These are phyloP conservation scores for Anguilla marmorata DNA, from an alignment of 2,797 vertebrate genomes.

Conservation along the genomic window DNA sequence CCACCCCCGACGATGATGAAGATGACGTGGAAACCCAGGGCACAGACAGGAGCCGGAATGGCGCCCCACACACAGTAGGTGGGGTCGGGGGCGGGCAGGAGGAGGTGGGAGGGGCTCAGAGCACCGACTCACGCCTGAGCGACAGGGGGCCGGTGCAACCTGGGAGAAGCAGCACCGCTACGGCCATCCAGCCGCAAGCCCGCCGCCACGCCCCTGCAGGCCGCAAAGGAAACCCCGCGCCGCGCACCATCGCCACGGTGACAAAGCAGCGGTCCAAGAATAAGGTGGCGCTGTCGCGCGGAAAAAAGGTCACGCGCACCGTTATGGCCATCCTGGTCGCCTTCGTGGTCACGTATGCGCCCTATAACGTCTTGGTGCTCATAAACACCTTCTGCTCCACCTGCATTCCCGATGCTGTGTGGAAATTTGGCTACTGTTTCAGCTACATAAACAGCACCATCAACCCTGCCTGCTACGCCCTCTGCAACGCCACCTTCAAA, in stretches of 20 bases:
- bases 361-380: constrained; percentile 98
- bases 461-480: constrained; percentile 96
- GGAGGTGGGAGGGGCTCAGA: constrained; percentile 71
- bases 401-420: constrained; percentile 92
- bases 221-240: constrained; percentile 82
- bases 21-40: constrained; percentile 78
- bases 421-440: constrained; percentile 99
- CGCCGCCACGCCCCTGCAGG: constrained; percentile 79
- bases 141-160: constrained; percentile 74
- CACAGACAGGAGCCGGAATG: constrained; percentile 76
- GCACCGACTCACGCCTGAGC: constrained; percentile 88
- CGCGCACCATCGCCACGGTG: constrained; percentile 94
- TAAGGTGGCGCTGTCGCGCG: constrained; percentile 87
- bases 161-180: constrained; percentile 56
- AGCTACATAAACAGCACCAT: constrained; percentile 99
- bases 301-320: constrained; percentile 97
- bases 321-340: constrained; percentile 97
- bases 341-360: constrained; percentile 98
- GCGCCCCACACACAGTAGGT: constrained; percentile 71
- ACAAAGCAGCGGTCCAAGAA: constrained; percentile 90
- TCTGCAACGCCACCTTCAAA: constrained; percentile 98
- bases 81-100: constrained; percentile 65
- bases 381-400: constrained; percentile 96
- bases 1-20: constrained; percentile 66
- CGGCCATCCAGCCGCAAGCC: constrained; percentile 78